Base-by-base conservation (phyloP, 2,113 vertebrate genomes). In the Xiphorhynchus elegans region DNA sequence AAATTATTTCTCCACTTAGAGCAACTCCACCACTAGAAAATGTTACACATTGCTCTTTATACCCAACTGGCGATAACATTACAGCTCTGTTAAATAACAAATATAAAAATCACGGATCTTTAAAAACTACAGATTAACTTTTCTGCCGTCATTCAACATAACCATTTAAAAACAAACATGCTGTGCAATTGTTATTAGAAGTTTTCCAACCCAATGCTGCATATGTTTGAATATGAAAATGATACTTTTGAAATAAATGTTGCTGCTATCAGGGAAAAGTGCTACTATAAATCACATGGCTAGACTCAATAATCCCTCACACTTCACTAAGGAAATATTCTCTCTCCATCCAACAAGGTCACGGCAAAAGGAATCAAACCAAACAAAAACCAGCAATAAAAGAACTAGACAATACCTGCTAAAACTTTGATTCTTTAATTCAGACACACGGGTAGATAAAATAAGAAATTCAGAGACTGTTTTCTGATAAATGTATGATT, bases 1-100 rank as follows among this genome's bases (percentile, higher is more conserved):
- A 92, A 83, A 92, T 92, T 93, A 96, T 95, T 92, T 89, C 81
- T 88, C 91, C 74, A 63, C 74, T 95, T 67, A 85, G 74, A 95
- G 89, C 63, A 91, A 83, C 84, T 87, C 81, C 40, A 37, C 37
- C 80, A 79, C 19, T 66, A 82, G 70, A 83, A 91, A 89, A 92
- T 2, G 52, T 64, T 89, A 26, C 81, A 37, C 21, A 3, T 13
- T 60, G 70, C 66, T 84, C 90, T 87, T 84, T 13, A 66, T 20
- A 70, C 66, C 18, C 81, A 89, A 87, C 74, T 64, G 68, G 76
- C 16, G 53, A 70, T 75, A 82, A 55, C 70, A 12, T 85, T 74
- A 77, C 74, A 73, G 91, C 58, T 74, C 84, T 44, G 59, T 79
- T 81, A 93, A 95, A 49, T 47, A 77, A 77, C 85, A 90, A 33